Conservation (phyloP, 2,797 vertebrate genomes). For the Borostomias antarcticus region DNA sequence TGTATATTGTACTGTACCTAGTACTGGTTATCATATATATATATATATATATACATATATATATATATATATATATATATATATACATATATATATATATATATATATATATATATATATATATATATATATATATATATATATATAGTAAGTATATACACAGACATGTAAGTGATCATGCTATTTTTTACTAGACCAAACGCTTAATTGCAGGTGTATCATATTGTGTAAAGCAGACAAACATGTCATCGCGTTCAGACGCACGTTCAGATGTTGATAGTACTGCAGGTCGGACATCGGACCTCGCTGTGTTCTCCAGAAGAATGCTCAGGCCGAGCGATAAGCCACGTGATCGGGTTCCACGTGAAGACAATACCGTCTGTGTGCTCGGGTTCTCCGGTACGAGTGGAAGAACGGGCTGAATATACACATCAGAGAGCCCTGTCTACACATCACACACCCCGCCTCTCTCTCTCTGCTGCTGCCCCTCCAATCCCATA, state of each 20-base stretch:
- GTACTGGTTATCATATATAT: too few relatives aligned
- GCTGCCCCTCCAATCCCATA: conserved; percentile 58
- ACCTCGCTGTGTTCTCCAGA: conserved; percentile 18
- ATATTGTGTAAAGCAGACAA: not conserved
- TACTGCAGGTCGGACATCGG: conserved; percentile 40
- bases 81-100: too few relatives aligned
- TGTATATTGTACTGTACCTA: conserved; percentile 36
- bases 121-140: too few relatives aligned
- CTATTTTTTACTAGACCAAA: not conserved
- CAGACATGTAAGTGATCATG: not conserved
- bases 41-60: too few relatives aligned
- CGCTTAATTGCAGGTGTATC: not conserved
- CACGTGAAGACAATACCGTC: conserved; percentile 61
- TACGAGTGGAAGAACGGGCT: conserved; percentile 48
- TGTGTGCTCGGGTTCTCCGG: conserved; percentile 56
- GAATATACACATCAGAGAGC: conserved; percentile 41
- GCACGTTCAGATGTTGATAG: not conserved
- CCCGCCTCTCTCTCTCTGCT: conserved; percentile 34
- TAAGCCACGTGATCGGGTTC: conserved; percentile 11
- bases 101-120: too few relatives aligned
- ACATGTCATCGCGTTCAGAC: not conserved
- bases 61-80: too few relatives aligned
- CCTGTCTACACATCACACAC: too few relatives aligned
- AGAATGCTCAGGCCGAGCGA: not conserved
- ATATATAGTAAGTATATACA: conserved; percentile 8